A percentile compares a stretch with the other conserved stretches of the same genome.
These are phyloP conservation scores for Syngnathoides biaculeatus DNA, from an alignment of 2,113 vertebrate genomes.

Conservation along the genomic window DNA sequence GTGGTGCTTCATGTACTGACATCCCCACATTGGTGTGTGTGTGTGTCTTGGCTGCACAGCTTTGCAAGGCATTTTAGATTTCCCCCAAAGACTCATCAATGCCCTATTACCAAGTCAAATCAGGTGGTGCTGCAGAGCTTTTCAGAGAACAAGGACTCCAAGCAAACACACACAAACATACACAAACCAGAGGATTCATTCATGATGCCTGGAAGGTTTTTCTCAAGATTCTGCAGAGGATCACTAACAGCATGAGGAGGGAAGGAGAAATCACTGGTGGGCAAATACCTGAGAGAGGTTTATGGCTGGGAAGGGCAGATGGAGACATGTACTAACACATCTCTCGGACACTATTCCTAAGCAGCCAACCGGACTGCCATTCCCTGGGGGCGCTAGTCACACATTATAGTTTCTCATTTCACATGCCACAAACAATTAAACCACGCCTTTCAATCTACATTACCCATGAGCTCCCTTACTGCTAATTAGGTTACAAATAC, in stretches of 20 bases:
- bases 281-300: slow-evolving; percentile 52
- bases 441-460: slow-evolving; percentile 31
- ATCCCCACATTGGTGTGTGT: slow-evolving; percentile 39
- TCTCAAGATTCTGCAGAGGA: slow-evolving; percentile 71
- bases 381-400: slow-evolving; percentile 71
- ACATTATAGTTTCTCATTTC: slow-evolving; percentile 70
- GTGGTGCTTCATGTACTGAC: slow-evolving; percentile 73
- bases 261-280: slow-evolving; percentile 53
- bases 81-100: slow-evolving; percentile 93
- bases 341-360: slow-evolving; percentile 49
- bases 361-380: slow-evolving; percentile 61
- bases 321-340: slow-evolving; percentile 43
- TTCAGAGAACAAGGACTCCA: slow-evolving; percentile 36
- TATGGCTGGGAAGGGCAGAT: slow-evolving; percentile 40
- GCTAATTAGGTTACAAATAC: slow-evolving; percentile 13
- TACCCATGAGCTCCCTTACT: slow-evolving; percentile 16
- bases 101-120: slow-evolving; percentile 98
- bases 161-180: slow-evolving; percentile 42
- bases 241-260: slow-evolving; percentile 52
- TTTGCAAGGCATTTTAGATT: slow-evolving; percentile 76
- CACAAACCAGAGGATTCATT: slow-evolving; percentile 72
- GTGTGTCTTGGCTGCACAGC: slow-evolving; percentile 34
- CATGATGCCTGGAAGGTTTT: slow-evolving; percentile 79
- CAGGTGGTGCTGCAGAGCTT: slow-evolving; percentile 87
- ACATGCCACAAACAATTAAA: slow-evolving; percentile 55